A percentile compares a stretch with the other conserved stretches of the same genome.
These are phyloP conservation scores for Bothrops alternatus DNA, from an alignment of 2,797 vertebrate genomes.

Conservation along the genomic window DNA sequence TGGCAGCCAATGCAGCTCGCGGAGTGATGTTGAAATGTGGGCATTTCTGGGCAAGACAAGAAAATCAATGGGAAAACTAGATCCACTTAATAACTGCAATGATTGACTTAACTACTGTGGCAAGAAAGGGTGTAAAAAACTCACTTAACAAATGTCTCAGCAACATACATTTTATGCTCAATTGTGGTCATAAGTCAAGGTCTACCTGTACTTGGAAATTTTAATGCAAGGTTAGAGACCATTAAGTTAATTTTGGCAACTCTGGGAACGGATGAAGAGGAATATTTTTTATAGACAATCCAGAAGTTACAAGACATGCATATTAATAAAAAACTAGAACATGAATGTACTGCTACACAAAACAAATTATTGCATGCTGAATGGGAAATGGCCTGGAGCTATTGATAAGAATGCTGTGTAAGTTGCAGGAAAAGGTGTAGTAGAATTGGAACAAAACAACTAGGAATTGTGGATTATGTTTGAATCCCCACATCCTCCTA, in stretches of 20 bases:
- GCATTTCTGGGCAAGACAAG: no score
- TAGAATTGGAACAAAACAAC: neutral
- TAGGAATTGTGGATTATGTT: neutral
- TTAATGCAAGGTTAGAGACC: neutral
- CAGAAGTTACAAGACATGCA: neutral
- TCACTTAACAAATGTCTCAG: neutral
- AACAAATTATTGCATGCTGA: neutral
- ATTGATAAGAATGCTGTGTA: neutral
- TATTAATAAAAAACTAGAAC: neutral
- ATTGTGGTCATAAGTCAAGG: neutral
- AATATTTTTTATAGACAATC: neutral
- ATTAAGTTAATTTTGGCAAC: neutral
- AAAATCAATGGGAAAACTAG: neutral
- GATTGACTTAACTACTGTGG: neutral
- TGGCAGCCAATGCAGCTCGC: no score
- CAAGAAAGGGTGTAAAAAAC: neutral
- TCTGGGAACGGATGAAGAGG: neutral
- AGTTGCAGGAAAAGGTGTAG: neutral
- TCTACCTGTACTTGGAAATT: neutral
- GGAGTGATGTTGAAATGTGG: no score
- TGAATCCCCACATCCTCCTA: neutral
- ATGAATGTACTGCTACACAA: neutral
- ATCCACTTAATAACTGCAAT: neutral
- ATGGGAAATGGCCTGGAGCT: neutral
- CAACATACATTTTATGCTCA: neutral